Evolutionary conservation across 2,113 vertebrate species (phyloP), one percentile per base, ranked within the genome.

Genomic region (Ariopsis seemanni): DNA sequence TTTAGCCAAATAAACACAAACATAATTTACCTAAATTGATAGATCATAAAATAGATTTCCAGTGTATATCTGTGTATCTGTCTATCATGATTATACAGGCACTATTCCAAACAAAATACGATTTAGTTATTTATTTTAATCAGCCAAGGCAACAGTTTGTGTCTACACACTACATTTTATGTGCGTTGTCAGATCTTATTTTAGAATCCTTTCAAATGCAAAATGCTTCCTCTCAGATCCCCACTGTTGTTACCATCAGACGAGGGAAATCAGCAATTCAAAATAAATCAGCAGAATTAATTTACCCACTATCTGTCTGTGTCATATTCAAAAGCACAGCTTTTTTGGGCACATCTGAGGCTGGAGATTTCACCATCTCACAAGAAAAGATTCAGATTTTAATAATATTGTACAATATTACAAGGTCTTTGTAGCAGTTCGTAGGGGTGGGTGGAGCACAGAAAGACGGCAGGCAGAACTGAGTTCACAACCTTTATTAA

Each of bases 131-230:
- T 83, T n/a, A 50, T 52, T 83, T 69, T 17, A 69, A 83, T 69
- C 25, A 30, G 65, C 10, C 14, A 86, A 60, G 34, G 85, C 15
- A 82, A 72, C 82, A 30, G 57, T 82, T 78, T 75, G 58, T 78
- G 34, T 50, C 72, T 77, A 30, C n/a, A 17, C 50, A 5, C 48
- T 80, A 27, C 84, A 88, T 86, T 80, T 86, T 67, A 88, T 86
- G 80, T 83, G 80, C 30, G 42, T 88, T 80, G n/a, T 65, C 72
- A 82, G 82, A 63, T 58, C 81, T 86, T 83, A 85, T 83, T 88
- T 84, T 88, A 88, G 87, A 75, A 88, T 71, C 86, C 69, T 88
- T 90, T 90, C 86, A 88, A 83, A 85, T 88, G 87, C 77, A 88
- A 83, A 88, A 63, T 67, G 82, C 77, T 80, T 82, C 34, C 48